Conservation (phyloP, 2,888 invertebrate species). For the Epistrophella euchroma region DNA sequence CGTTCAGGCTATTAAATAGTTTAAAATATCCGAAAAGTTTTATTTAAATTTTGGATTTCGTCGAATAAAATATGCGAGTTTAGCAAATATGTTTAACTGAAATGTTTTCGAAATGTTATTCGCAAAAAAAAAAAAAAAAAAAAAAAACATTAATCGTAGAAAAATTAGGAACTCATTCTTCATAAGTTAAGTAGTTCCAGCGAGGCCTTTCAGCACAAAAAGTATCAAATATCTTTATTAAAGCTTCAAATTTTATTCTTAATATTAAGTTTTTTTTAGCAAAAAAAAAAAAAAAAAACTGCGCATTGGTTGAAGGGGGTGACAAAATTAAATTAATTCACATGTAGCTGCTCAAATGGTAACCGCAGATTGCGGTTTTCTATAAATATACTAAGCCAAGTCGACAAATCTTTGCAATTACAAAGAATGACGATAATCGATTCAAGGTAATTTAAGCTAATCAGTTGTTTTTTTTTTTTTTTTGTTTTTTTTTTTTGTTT, state of each 20-base stretch:
- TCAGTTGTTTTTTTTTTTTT: constrained; percentile 41
- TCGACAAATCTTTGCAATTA: constrained; percentile 13
- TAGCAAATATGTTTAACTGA: constrained; percentile 44
- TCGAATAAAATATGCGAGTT: constrained; percentile 6
- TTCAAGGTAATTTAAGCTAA: constrained; percentile 68
- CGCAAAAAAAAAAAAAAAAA: too few relatives aligned
- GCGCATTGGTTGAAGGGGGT: constrained; percentile 48
- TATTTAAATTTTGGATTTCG: not conserved
- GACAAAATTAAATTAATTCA: constrained; percentile 68
- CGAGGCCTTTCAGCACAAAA: not conserved
- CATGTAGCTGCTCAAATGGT: constrained; percentile 45
- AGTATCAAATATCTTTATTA: constrained; percentile 17
- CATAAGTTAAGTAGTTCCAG: not conserved
- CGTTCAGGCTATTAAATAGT: constrained; percentile 37
- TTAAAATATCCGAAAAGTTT: constrained; percentile 40
- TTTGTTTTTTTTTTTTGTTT: not conserved
- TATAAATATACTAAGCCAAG: constrained; percentile 39
- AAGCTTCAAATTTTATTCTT: not conserved
- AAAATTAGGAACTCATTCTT: not conserved
- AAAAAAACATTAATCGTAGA: not conserved
- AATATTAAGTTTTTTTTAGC: not conserved
- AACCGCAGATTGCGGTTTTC: constrained; percentile 35
- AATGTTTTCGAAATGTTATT: not conserved
- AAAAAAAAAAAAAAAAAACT: not conserved
- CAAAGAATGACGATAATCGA: constrained; percentile 43